A percentile compares a stretch with the other conserved stretches of the same genome.
phyloP scores from a whole-genome alignment of 2,888 invertebrate species.

The Aleiodes testaceus region DNA sequence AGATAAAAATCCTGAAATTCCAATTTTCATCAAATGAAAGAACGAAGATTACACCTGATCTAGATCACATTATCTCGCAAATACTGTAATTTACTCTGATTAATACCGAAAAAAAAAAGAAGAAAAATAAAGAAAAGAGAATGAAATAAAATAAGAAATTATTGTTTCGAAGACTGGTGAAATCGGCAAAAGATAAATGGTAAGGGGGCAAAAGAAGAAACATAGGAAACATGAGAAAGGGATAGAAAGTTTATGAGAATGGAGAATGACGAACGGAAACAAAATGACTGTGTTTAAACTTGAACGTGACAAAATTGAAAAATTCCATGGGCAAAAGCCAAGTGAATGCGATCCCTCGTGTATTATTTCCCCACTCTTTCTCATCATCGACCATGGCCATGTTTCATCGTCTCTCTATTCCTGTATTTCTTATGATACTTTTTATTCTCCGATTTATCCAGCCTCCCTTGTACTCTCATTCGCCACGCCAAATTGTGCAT shows the following conservation, averaged over 20 bases:
- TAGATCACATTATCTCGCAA: constrained; percentile 71
- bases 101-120: constrained; percentile 45
- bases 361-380: constrained; percentile 43
- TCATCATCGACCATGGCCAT: constrained; percentile 30
- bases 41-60: constrained; percentile 8
- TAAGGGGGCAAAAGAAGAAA: constrained; percentile 42
- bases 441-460: constrained; percentile 2
- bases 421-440: constrained; percentile 18
- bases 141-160: constrained; percentile 53
- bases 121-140: neutral
- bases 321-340: constrained; percentile 58
- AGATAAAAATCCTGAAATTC: too few species aligned
- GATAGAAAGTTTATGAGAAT: constrained; percentile 33
- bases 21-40: constrained; percentile 21
- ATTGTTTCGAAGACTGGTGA: constrained; percentile 56
- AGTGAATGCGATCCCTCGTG: constrained; percentile 26
- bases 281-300: constrained; percentile 73
- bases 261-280: constrained; percentile 57
- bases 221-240: constrained; percentile 32
- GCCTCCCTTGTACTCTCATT: constrained; percentile 18
- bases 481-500: constrained; percentile 3
- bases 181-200: constrained; percentile 57
- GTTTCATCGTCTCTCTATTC: constrained; percentile 24
- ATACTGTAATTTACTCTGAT: constrained; percentile 54
- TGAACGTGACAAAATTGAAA: constrained; percentile 73